Conservation (phyloP, 2,888 invertebrate genomes). For the Nipponacmea schrenckii region DNA sequence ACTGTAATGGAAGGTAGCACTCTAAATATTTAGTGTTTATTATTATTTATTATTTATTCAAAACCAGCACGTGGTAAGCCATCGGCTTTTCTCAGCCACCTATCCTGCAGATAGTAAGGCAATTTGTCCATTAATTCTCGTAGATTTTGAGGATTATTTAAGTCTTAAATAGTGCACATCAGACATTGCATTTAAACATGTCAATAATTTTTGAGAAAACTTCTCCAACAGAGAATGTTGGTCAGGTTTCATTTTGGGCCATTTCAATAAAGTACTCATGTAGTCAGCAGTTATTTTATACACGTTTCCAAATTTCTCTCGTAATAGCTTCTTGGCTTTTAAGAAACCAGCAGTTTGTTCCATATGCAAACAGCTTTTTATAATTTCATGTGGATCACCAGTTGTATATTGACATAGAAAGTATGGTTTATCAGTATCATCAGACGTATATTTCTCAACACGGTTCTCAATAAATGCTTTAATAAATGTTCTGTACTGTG, state of each 20-base stretch:
- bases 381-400: constrained; percentile 14
- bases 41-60: too few species aligned
- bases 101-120: background rate
- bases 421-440: constrained; percentile 15
- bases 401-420: constrained; percentile 16
- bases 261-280: background rate
- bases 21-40: too few species aligned
- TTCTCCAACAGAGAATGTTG: background rate
- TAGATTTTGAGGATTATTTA: constrained; percentile 7
- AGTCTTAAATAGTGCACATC: background rate
- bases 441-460: constrained; percentile 10
- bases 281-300: constrained; percentile 6
- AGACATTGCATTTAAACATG: background rate
- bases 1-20: too few species aligned
- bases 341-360: constrained; percentile 1
- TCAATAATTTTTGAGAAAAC: background rate
- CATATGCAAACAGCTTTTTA: constrained; percentile 1
- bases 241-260: background rate
- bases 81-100: background rate
- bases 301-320: constrained; percentile 13
- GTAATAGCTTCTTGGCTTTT: background rate
- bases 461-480: constrained; percentile 21
- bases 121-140: background rate
- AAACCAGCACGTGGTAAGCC: background rate
- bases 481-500: constrained; percentile 22